Evolutionary conservation across 1,140 invertebrate genomes (phyloP).

Genomic region (Dendroctonus ponderosae): DNA sequence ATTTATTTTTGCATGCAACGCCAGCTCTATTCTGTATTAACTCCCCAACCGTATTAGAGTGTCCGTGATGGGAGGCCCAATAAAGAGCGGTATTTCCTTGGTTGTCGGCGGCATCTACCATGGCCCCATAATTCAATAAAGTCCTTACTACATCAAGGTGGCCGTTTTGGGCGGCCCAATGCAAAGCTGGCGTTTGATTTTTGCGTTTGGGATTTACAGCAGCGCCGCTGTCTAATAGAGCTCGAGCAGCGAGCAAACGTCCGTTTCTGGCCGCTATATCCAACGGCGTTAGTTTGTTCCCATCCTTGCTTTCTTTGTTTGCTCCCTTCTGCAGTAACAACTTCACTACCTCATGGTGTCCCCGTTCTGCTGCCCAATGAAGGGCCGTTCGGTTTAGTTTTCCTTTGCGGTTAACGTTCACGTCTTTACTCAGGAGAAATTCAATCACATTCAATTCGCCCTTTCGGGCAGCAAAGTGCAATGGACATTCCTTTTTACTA

Average conservation of each 20-base stretch:
- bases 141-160: not conserved
- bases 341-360: slow-evolving; percentile 1
- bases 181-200: slow-evolving; percentile 1
- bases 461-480: not conserved
- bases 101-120: not conserved
- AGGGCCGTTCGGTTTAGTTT: not conserved
- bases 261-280: slow-evolving; percentile 5
- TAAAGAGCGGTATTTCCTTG: not conserved
- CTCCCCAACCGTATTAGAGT: not conserved
- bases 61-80: not conserved
- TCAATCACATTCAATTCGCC: not conserved
- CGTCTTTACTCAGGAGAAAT: not conserved
- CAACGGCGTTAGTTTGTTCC: not conserved
- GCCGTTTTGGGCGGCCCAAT: slow-evolving; percentile 4
- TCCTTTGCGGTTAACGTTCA: not conserved
- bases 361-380: slow-evolving; percentile 7
- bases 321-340: not conserved
- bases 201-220: not conserved
- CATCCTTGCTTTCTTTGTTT: not conserved
- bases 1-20: not conserved
- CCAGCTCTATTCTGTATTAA: not conserved
- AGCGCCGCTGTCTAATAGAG: not conserved
- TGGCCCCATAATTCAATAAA: not conserved
- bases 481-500: not conserved
- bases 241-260: not conserved